A percentile compares a stretch with the other conserved stretches of the same genome.
phyloP scores from a whole-genome alignment of 1,140 invertebrate genomes.

The Dreissena rostriformis region DNA sequence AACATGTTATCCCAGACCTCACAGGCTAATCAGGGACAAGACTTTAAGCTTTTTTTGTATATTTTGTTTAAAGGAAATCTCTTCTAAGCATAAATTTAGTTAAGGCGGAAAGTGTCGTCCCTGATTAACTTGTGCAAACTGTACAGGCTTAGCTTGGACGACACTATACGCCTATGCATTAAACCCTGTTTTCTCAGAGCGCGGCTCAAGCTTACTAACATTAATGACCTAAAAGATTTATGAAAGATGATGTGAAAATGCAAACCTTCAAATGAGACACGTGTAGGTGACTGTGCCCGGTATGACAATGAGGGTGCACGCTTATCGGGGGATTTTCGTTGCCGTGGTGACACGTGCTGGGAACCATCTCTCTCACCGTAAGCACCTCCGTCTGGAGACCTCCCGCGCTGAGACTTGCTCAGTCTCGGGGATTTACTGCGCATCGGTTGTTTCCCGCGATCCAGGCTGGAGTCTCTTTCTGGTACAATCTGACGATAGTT shows the following conservation, averaged over 20 bases:
- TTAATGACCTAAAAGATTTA: no score
- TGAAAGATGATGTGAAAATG: not conserved
- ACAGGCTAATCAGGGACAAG: no score
- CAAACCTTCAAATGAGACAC: conserved; percentile 57
- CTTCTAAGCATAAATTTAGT: no score
- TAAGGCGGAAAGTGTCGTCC: no score
- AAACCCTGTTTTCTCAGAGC: no score
- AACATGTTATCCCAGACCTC: no score
- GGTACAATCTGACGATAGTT: conserved; percentile 36
- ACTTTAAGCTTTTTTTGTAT: no score
- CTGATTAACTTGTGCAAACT: no score
- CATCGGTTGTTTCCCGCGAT: not conserved
- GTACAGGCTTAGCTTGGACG: no score
- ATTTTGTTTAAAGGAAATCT: no score
- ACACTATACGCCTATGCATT: no score
- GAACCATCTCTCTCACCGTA: conserved; percentile 37
- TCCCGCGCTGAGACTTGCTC: conserved; percentile 26
- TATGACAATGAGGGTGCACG: conserved; percentile 26
- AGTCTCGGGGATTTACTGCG: conserved; percentile 7
- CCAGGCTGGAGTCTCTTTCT: conserved; percentile 7
- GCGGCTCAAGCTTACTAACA: no score
- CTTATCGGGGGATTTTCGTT: conserved; percentile 24
- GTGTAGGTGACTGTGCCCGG: conserved; percentile 33
- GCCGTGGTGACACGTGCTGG: conserved; percentile 27
- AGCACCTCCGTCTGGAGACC: conserved; percentile 24